Evolutionary conservation across 2,113 vertebrate species (phyloP).

Genomic region (Ondatra zibethicus): DNA sequence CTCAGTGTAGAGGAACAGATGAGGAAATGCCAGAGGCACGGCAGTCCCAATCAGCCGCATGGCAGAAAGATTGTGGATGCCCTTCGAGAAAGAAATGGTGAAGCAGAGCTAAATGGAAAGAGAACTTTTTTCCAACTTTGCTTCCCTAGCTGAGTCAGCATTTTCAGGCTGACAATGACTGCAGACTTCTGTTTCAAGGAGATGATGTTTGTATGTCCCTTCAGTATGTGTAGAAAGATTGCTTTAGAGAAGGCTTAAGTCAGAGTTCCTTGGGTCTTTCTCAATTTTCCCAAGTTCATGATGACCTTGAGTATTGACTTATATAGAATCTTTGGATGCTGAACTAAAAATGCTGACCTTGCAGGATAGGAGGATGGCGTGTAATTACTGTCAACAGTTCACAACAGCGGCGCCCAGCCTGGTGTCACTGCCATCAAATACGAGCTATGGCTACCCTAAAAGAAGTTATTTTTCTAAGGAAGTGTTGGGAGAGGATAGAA

Average conservation of each 20-base stretch:
- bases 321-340: neutral
- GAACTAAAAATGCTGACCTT: neutral
- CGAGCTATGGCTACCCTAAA: neutral
- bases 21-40: constrained; percentile 14
- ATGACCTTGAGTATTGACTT: neutral
- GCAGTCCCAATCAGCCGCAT: constrained; percentile 2
- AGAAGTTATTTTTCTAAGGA: constrained; percentile 48
- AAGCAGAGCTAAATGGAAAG: neutral
- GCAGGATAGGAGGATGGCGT: neutral
- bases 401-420: neutral
- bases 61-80: constrained; percentile 16
- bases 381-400: neutral
- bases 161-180: neutral
- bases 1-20: neutral
- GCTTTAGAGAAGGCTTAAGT: constrained; percentile 22
- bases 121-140: neutral
- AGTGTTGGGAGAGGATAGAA: neutral
- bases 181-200: constrained; percentile 12
- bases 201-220: neutral
- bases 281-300: neutral
- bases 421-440: neutral
- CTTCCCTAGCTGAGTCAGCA: neutral
- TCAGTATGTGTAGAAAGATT: neutral
- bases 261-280: constrained; percentile 30
- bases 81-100: constrained; percentile 17